Base-by-base conservation (phyloP, 1,140 invertebrate genomes). In the Penaeus chinensis region DNA sequence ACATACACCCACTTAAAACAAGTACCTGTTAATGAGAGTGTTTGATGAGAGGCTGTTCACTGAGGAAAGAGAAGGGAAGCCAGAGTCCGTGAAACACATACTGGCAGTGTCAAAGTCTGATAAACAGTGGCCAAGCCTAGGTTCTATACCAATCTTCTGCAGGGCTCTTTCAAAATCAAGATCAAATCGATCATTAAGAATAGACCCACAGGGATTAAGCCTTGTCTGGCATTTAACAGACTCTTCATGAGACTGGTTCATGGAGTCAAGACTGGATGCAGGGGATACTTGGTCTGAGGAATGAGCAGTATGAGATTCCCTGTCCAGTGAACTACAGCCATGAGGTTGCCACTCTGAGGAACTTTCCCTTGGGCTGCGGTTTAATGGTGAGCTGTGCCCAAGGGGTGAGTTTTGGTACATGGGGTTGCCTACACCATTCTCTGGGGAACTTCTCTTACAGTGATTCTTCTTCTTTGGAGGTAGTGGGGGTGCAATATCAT, bases 181-280 rank as follows among this genome's bases (percentile, higher is more conserved):
- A 20, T 83, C 80, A 27, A 24, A 22, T 19, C 71, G 86, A 54
- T 87, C 86, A 42, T 18, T 37, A 22, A 62, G 80, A 24, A 82
- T 27, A 60, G 80, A 77, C 18, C 85, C 47, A 32, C 42, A 87
- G 16, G 87, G 84, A 65, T 85, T 84, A 10, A 85, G 32, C 61
- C 82, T 87, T 61, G 80, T 82, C 61, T 79, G 80, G 54, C 61
- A 78, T 66, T 61, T 71, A 20, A 81, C 80, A 20, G 69, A 81
- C 16, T 87, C 86, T 90, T 96, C 95, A 78, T 95, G 94, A 11
- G 96, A 96, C 87, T 96, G 95, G 92, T 96, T 97, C 80, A 96
- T 95, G 0, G 96, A 97, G 92, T 97, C 96, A 88, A 96, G 92
- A 87, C 96, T 96, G 63, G 96, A 96, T 89, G 95, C 96, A 94